Percentiles rank a stretch among this genome's conserved stretches.
These are phyloP conservation scores for Hetaerina titia DNA, from an alignment of 2,888 invertebrate genomes.

Conservation along the genomic window DNA sequence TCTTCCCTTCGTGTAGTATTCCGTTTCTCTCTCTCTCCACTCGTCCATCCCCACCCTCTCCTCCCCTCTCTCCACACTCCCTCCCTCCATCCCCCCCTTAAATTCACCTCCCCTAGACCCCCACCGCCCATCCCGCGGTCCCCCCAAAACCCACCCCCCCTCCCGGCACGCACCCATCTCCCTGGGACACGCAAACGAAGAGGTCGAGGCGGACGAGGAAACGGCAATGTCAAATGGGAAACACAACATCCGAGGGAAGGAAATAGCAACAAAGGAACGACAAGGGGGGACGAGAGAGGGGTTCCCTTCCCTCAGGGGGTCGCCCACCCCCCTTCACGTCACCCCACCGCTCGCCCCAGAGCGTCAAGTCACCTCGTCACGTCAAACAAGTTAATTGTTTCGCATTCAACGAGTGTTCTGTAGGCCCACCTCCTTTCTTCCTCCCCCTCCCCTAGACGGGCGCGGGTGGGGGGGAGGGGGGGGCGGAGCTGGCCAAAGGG, in stretches of 20 bases:
- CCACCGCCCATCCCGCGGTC: background rate
- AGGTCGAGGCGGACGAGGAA: background rate
- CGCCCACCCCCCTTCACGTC: no score
- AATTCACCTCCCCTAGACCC: background rate
- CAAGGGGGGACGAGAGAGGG: background rate
- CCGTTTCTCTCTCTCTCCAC: background rate
- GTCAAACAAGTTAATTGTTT: constrained; percentile 1
- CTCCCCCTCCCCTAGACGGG: background rate
- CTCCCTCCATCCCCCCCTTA: background rate
- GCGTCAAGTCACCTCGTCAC: background rate
- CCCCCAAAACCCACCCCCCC: background rate
- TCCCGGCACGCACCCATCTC: constrained; percentile 21
- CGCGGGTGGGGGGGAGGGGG: background rate
- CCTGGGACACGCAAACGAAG: background rate
- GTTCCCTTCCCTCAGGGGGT: background rate
- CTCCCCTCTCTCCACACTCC: background rate
- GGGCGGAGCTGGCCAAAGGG: background rate
- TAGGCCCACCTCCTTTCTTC: background rate
- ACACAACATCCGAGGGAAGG: background rate
- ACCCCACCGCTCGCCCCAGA: background rate
- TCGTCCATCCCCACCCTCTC: background rate
- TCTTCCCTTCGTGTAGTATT: constrained; percentile 20
- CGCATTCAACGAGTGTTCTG: background rate
- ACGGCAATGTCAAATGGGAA: background rate
- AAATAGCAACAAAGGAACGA: background rate